Conservation (phyloP, 2,888 invertebrate species). For the Philhelius pedissequus region DNA sequence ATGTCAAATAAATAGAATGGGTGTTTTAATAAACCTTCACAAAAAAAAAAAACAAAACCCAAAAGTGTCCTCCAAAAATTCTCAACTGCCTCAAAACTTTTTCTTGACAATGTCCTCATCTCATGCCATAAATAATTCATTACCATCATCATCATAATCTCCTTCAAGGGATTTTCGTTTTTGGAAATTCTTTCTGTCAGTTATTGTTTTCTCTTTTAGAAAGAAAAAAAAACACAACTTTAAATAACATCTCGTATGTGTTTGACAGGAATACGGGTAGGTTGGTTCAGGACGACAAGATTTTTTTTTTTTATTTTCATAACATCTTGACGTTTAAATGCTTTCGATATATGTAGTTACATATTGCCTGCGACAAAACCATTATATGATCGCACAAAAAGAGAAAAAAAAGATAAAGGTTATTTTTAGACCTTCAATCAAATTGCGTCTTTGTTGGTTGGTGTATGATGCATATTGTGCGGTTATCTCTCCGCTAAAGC, state of each 20-base stretch:
- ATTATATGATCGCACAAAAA: neutral
- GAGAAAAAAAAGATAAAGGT: neutral
- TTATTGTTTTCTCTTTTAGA: neutral
- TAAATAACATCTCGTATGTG: neutral
- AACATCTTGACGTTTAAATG: constrained; percentile 12
- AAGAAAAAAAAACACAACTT: neutral
- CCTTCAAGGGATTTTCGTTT: neutral
- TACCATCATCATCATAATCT: constrained; percentile 1
- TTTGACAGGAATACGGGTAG: neutral
- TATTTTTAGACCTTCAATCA: constrained; percentile 9
- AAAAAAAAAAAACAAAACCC: neutral
- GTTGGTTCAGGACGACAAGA: neutral
- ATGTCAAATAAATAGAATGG: neutral
- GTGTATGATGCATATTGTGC: neutral
- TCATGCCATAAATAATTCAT: constrained; percentile 50
- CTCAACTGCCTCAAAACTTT: neutral
- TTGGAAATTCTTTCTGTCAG: constrained; percentile 21
- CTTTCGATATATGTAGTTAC: neutral
- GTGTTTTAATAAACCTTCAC: neutral
- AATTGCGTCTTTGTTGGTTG: neutral
- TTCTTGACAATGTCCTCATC: constrained; percentile 9
- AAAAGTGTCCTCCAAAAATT: neutral
- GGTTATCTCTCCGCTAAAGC: constrained; percentile 11
- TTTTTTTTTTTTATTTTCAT: too few species aligned
- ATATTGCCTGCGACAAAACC: neutral